Percentiles rank a stretch among this genome's conserved stretches.
Conservation (phyloP, 1,140 invertebrate genomes). For the Achroia grisella region DNA sequence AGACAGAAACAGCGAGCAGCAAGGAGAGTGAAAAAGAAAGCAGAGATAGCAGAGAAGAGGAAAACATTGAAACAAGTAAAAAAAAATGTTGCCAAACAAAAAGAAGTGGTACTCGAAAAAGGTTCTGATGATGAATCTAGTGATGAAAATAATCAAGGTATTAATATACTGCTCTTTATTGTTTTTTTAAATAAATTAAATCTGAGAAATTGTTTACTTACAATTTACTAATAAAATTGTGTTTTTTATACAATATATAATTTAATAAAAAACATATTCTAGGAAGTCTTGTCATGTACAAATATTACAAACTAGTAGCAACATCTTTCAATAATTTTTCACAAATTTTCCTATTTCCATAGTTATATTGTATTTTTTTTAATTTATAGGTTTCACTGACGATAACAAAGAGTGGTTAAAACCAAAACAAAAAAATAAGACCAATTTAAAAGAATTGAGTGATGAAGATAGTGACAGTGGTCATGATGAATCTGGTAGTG, state of each 20-base stretch:
- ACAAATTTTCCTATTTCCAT: no score
- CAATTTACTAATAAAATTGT: no score
- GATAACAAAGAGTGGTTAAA: constrained; percentile 82
- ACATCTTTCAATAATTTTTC: no score
- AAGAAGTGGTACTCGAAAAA: constrained; percentile 29
- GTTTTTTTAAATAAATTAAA: neutral
- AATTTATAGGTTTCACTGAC: constrained; percentile 76
- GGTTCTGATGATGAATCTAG: constrained; percentile 31
- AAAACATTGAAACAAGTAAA: constrained; percentile 67
- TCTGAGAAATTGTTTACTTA: neutral
- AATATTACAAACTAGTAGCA: no score
- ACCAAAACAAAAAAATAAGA: constrained; percentile 68
- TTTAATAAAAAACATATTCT: no score
- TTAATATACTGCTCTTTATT: constrained; percentile 6
- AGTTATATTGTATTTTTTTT: neutral
- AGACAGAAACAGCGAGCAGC: constrained; percentile 79
- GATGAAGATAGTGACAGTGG: constrained; percentile 24
- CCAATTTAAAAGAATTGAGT: neutral
- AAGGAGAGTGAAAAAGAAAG: constrained; percentile 77
- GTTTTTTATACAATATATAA: no score
- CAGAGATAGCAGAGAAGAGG: constrained; percentile 59
- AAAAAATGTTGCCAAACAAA: constrained; percentile 54
- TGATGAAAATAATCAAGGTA: constrained; percentile 38
- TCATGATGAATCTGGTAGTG: constrained; percentile 21
- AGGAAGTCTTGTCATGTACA: no score